Conservation (phyloP, 2,797 vertebrate genomes). For the Takifugu ocellatus region DNA sequence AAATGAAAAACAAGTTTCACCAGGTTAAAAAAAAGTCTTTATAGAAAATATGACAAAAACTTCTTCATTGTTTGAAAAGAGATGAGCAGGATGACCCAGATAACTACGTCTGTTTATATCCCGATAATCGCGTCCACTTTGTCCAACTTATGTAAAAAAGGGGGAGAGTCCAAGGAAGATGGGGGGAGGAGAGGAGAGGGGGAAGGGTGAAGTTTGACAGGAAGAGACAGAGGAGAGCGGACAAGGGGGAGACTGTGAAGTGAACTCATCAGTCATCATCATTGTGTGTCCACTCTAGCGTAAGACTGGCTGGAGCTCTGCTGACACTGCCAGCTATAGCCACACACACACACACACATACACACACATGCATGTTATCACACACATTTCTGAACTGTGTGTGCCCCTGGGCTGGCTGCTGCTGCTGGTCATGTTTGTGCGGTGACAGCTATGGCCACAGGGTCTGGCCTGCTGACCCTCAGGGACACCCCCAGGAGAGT, state of each 20-base stretch:
- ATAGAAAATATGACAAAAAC: too few relatives aligned
- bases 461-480: slow-evolving; percentile 53
- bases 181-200: slow-evolving; percentile 6
- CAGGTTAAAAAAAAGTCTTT: too few relatives aligned
- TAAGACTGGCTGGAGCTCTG: slow-evolving; percentile 56
- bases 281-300: slow-evolving; percentile 61
- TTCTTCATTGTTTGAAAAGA: background rate
- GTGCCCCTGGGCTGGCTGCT: slow-evolving; percentile 40
- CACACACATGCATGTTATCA: background rate
- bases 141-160: background rate
- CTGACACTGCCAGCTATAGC: slow-evolving; percentile 59
- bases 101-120: too few relatives aligned
- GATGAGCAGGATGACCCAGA: slow-evolving; percentile 3
- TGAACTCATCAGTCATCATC: slow-evolving; percentile 72
- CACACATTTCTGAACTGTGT: slow-evolving; percentile 44
- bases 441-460: slow-evolving; percentile 63
- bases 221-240: slow-evolving; percentile 41
- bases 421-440: slow-evolving; percentile 52
- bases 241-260: slow-evolving; percentile 46
- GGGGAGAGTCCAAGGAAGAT: too few relatives aligned
- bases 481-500: slow-evolving; percentile 48
- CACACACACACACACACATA: slow-evolving; percentile 29
- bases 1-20: too few relatives aligned
- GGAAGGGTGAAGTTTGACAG: slow-evolving; percentile 33
- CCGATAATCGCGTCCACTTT: too few relatives aligned